Evolutionary conservation across 2,113 vertebrate genomes (phyloP), one percentile per base, ranked within the genome.

Genomic region (Tonatia bakeri): DNA sequence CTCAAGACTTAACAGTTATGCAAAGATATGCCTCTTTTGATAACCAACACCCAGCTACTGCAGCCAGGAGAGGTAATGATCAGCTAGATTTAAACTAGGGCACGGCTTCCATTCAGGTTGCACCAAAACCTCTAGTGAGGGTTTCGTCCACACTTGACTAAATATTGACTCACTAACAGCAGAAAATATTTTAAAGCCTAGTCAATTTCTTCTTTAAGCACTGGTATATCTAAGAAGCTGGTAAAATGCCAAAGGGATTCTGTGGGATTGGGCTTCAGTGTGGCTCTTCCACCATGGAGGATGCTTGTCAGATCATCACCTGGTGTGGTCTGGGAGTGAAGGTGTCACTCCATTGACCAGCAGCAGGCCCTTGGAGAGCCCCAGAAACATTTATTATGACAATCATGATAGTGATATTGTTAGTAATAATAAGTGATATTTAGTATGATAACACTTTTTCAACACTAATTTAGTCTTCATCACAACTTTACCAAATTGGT

Each of bases 241-340:
- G 22, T 0, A 36, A 47, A 45, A 72, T 36, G 11, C 33, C 1
- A 0, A 2, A 7, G 69, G 3, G 33, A 31, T 75, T 52, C 3
- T 24, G 3, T 4, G 3, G 22, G 36, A 52, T 2, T 6, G 4
- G 43, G 0, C 33, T 83, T 82, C 19, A 28, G 28, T 17, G 19
- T 2, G 33, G 17, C 45, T 33, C 36, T 91, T 83, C 54, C 4
- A 2, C 59, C 19, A 36, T 20, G n/a, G 16, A 69, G 1, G 33
- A 33, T n/a, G 3, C 19, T 52, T 28, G 28, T 52, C 12, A 15
- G 69, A 47, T 16, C 17, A 12, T 24, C 20, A 40, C 0, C 22
- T 38, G 19, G 9, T 22, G 7, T 1, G 7, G 11, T 31, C 19
- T 64, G 64, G 2, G 2, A 52, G 33, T 33, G 17, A 76, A 83